Evolutionary conservation across 2,888 invertebrate genomes (phyloP).

Genomic region (Drosophila parthenogenetica): DNA sequence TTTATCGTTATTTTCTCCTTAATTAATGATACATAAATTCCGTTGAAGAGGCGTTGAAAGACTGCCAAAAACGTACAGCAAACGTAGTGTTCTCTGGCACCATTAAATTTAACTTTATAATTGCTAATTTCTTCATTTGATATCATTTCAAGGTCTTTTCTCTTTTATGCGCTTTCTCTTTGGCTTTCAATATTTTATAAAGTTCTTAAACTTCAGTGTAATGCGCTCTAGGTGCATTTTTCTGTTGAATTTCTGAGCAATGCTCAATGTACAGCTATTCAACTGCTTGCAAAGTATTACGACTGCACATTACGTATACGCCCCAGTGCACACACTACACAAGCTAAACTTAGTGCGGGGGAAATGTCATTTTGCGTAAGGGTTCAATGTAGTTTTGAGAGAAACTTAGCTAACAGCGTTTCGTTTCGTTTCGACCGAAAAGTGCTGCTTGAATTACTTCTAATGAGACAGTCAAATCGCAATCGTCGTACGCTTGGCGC

Average conservation of each 20-base stretch:
- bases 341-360: constrained; percentile 3
- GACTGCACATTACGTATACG: constrained; percentile 65
- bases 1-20: too few species aligned
- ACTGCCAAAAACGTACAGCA: too few species aligned
- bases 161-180: too few species aligned
- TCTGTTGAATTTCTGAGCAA: constrained; percentile 12
- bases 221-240: constrained; percentile 2
- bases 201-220: constrained; percentile 4
- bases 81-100: too few species aligned
- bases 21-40: too few species aligned
- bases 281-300: constrained; percentile 33
- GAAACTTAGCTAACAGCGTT: constrained; percentile 15
- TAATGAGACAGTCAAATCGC: constrained; percentile 63
- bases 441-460: constrained; percentile 47
- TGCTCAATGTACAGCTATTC: constrained; percentile 3
- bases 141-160: not conserved
- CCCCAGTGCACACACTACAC: constrained; percentile 17
- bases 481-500: constrained; percentile 23
- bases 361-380: constrained; percentile 15
- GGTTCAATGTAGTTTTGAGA: constrained; percentile 26
- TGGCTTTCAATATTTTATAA: constrained; percentile 8
- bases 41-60: too few species aligned
- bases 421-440: constrained; percentile 12
- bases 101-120: too few species aligned
- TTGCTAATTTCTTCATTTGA: too few species aligned